Evolutionary conservation across 1,140 invertebrate genomes (phyloP), one percentile per base, ranked within the genome.

Genomic region (Myzus persicae): DNA sequence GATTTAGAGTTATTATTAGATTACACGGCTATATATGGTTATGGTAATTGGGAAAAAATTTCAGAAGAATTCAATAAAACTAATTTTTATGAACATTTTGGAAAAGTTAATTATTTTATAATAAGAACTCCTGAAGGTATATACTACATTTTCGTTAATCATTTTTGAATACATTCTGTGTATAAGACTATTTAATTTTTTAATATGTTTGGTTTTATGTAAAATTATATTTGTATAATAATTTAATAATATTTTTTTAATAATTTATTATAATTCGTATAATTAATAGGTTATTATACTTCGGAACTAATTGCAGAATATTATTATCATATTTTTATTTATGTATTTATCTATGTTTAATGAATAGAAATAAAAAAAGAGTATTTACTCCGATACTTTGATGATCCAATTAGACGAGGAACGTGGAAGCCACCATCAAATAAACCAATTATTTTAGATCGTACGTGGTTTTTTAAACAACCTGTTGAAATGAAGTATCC

Each of bases 41-140:
- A 90, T 51, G 88, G 88, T 38, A 90, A 90, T 90, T 90, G 88
- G 88, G 44, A 90, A 90, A 90, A 48, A 48, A 90, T 90, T 90
- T 22, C 88, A 36, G 36, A n/a, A 51, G 88, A 90, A 90, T 90
- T 90, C 36, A 90, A 90, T 24, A 90, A 90, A 48, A 90, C n/a
- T 90, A 51, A 48, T n/a, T 36, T 36, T 51, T 48, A 54, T 38
- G 46, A 90, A 90, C 46, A 90, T 38, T 54, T 48, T 90, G 88
- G 88, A 48, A 76, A 76, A 76, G 59, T 76, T 76, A 90, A 90
- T 36, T 24, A 40, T 36, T 90, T 48, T 51, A 38, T 90, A 20
- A 54, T 48, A 51, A 46, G 46, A 90, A 90, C 88, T 51, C 88
- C 88, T 51, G 88, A 90, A 90, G 88, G 88, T 90, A 54, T 48